These are phyloP conservation scores for Cromileptes altivelis DNA, from an alignment of 2,113 vertebrate genomes.

Conservation along the genomic window DNA sequence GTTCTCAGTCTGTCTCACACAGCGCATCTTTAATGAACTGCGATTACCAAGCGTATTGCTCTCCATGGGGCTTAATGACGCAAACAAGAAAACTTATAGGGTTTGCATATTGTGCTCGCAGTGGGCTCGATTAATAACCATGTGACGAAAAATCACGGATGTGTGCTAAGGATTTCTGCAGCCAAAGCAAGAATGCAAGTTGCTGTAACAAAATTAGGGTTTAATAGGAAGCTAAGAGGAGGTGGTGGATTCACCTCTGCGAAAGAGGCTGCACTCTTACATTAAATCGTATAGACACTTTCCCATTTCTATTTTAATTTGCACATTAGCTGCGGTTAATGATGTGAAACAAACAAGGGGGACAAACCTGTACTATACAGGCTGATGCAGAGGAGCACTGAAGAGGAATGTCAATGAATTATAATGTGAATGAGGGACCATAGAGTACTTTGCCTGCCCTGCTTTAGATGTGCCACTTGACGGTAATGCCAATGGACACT, in stretches of 20 bases:
- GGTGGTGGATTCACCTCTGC: neutral
- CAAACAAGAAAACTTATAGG: conserved; percentile 51
- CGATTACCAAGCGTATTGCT: conserved; percentile 61
- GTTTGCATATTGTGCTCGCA: conserved; percentile 47
- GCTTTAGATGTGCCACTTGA: conserved; percentile 86
- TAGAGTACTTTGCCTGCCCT: conserved; percentile 78
- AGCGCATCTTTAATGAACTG: conserved; percentile 77
- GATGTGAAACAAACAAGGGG: conserved; percentile 58
- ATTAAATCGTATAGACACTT: conserved; percentile 17
- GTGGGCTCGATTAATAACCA: conserved; percentile 41
- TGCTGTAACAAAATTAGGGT: neutral
- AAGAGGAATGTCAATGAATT: conserved; percentile 79
- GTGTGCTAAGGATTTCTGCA: conserved; percentile 33
- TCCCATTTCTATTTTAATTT: conserved; percentile 50
- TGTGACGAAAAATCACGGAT: conserved; percentile 23
- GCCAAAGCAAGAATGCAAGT: conserved; percentile 19
- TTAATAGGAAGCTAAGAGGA: conserved; percentile 18
- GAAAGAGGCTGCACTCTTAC: neutral
- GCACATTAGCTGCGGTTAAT: conserved; percentile 44
- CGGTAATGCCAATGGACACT: conserved; percentile 88
- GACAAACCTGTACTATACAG: conserved; percentile 49
- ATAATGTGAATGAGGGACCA: conserved; percentile 77
- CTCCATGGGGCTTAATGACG: conserved; percentile 57
- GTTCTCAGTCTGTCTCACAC: conserved; percentile 68
- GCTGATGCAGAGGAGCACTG: conserved; percentile 59